Conservation (phyloP, 92 coral and sea anemone species). For the Micromussa lordhowensis region DNA sequence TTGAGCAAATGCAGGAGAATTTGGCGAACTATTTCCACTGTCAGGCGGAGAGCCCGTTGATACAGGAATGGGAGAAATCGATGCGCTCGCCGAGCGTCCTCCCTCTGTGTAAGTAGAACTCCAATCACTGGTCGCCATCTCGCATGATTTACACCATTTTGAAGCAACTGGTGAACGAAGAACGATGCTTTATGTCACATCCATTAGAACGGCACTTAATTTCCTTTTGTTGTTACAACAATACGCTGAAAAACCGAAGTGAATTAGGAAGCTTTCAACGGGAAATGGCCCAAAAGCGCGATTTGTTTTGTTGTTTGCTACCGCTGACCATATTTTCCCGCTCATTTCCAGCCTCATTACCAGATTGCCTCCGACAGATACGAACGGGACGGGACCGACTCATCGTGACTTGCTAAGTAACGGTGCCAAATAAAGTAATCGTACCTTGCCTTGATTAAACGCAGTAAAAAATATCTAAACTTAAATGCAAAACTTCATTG, state of each 20-base stretch:
- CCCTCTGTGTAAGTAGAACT: conserved; percentile 70
- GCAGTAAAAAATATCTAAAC: too few species aligned
- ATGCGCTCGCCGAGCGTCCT: conserved; percentile 37
- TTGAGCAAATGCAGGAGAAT: conserved; percentile 57
- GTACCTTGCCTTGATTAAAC: too few species aligned
- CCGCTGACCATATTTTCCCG: conserved; percentile 57
- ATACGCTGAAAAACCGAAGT: neutral
- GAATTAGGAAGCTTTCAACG: conserved; percentile 11
- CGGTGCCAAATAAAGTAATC: too few species aligned
- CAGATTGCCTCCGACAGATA: neutral
- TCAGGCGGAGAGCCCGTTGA: conserved; percentile 67
- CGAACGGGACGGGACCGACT: too few species aligned
- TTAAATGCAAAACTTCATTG: too few species aligned
- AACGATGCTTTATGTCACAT: conserved; percentile 37
- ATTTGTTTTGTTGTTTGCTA: conserved; percentile 24
- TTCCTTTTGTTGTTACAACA: conserved; percentile 7
- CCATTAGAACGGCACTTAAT: conserved; percentile 20
- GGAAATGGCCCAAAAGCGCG: conserved; percentile 24
- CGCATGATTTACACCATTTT: conserved; percentile 16
- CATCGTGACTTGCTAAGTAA: too few species aligned
- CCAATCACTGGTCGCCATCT: conserved; percentile 80
- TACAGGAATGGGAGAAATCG: conserved; percentile 64
- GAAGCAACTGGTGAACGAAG: neutral
- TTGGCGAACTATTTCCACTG: conserved; percentile 81
- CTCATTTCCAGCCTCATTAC: conserved; percentile 15